phyloP scores from a whole-genome alignment of 1,140 invertebrate species.

The Acromyrmex heyeri region DNA sequence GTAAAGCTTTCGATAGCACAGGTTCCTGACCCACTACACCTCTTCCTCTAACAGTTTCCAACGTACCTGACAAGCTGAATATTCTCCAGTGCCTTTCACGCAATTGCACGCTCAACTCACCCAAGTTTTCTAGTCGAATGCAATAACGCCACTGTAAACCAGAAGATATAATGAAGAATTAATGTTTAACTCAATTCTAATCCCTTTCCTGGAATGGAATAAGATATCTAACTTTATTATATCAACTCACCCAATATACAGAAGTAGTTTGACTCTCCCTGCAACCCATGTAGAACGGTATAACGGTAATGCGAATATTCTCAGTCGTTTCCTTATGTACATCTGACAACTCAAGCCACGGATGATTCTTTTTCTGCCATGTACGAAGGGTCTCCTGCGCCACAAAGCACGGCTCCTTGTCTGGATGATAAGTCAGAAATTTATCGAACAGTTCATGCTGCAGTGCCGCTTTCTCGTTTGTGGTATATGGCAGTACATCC shows the following conservation, averaged over 20 bases:
- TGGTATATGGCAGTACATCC: slow-evolving; percentile 95
- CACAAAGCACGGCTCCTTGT: slow-evolving; percentile 95
- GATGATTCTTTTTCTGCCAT: slow-evolving; percentile 99
- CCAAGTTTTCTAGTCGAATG: slow-evolving; percentile 97
- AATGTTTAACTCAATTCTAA: slow-evolving; percentile 1
- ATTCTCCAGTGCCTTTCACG: slow-evolving; percentile 98
- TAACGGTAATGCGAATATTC: slow-evolving; percentile 97
- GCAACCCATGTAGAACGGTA: slow-evolving; percentile 99
- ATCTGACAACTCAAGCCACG: slow-evolving; percentile 98
- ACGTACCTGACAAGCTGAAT: slow-evolving; percentile 97
- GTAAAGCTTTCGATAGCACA: slow-evolving; percentile 93
- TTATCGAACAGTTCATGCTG: slow-evolving; percentile 98
- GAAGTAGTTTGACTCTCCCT: slow-evolving; percentile 95
- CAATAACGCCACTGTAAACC: slow-evolving; percentile 96
- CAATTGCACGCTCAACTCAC: slow-evolving; percentile 95
- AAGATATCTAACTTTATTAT: slow-evolving; percentile 60
- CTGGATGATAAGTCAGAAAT: slow-evolving; percentile 94
- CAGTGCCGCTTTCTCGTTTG: slow-evolving; percentile 93
- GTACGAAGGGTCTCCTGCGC: slow-evolving; percentile 96
- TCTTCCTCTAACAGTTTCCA: slow-evolving; percentile 97
- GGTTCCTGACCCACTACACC: slow-evolving; percentile 99
- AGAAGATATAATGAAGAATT: slow-evolving; percentile 28
- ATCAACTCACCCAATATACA: slow-evolving; percentile 95
- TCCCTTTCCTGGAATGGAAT: not conserved
- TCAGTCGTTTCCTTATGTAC: slow-evolving; percentile 99